These are phyloP conservation scores for Vipera ursinii DNA, from an alignment of 2,797 vertebrate species.

Conservation along the genomic window DNA sequence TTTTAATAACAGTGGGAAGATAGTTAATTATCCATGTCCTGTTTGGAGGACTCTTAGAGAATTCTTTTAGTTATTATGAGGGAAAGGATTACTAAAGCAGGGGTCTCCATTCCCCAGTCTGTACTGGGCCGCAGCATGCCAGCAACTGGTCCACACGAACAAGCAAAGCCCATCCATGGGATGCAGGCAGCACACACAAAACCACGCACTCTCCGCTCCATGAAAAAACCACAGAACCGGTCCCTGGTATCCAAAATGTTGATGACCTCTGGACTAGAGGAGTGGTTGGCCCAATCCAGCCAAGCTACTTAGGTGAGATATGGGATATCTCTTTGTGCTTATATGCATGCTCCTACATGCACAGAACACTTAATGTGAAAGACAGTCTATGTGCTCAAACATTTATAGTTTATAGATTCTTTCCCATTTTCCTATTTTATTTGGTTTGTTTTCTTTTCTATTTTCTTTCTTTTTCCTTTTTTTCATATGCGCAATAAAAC, in stretches of 20 bases:
- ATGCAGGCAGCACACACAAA: no score
- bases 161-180: no score
- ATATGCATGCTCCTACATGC: not conserved
- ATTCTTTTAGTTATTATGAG: not conserved
- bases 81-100: not conserved
- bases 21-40: not conserved
- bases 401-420: not conserved
- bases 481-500: not conserved
- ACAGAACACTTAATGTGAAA: not conserved
- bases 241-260: no score
- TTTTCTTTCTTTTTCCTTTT: not conserved
- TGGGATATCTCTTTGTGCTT: not conserved
- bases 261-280: not conserved
- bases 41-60: not conserved
- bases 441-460: not conserved
- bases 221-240: no score
- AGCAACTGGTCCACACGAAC: no score
- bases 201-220: no score
- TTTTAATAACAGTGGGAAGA: not conserved
- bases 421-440: not conserved
- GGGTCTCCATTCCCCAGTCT: no score
- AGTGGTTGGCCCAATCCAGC: not conserved
- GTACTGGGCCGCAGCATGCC: no score
- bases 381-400: not conserved
- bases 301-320: not conserved